These are phyloP conservation scores for Laticauda laticaudata DNA, from an alignment of 2,113 vertebrate genomes.

Conservation along the genomic window DNA sequence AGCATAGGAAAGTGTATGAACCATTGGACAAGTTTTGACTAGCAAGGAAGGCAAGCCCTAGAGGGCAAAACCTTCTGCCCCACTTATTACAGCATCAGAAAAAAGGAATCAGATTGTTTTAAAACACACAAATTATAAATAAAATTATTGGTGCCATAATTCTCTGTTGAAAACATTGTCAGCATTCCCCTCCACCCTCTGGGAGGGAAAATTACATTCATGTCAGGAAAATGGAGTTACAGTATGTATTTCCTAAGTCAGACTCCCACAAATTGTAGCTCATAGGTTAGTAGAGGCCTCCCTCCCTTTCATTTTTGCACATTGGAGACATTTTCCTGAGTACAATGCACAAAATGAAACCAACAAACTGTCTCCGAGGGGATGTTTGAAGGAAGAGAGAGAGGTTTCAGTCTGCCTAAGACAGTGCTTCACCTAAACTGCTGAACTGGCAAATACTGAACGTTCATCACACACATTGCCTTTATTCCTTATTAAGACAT, in stretches of 20 bases:
- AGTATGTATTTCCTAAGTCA: background rate
- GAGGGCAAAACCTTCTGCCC: constrained; percentile 10
- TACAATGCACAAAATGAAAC: constrained; percentile 39
- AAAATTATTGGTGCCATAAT: constrained; percentile 61
- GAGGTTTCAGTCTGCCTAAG: background rate
- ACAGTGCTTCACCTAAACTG: background rate
- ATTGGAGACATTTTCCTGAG: constrained; percentile 43
- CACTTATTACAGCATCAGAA: constrained; percentile 47
- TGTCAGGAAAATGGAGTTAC: constrained; percentile 46
- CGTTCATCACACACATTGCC: background rate
- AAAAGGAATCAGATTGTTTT: constrained; percentile 52
- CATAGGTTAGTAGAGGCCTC: constrained; percentile 13
- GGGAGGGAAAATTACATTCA: constrained; percentile 62
- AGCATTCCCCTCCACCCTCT: constrained; percentile 43
- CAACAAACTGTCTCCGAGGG: constrained; percentile 15
- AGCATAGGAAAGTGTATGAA: background rate
- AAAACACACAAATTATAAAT: constrained; percentile 63
- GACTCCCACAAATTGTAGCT: background rate
- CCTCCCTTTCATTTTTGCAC: background rate
- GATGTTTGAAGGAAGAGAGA: background rate
- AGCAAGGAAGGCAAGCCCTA: constrained; percentile 34
- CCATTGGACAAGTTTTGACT: background rate
- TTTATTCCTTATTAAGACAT: background rate
- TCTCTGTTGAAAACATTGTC: constrained; percentile 61
- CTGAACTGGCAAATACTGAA: background rate